Evolutionary conservation across 2,888 invertebrate genomes (phyloP), one percentile per base, ranked within the genome.

Genomic region (Escarpia spicata): DNA sequence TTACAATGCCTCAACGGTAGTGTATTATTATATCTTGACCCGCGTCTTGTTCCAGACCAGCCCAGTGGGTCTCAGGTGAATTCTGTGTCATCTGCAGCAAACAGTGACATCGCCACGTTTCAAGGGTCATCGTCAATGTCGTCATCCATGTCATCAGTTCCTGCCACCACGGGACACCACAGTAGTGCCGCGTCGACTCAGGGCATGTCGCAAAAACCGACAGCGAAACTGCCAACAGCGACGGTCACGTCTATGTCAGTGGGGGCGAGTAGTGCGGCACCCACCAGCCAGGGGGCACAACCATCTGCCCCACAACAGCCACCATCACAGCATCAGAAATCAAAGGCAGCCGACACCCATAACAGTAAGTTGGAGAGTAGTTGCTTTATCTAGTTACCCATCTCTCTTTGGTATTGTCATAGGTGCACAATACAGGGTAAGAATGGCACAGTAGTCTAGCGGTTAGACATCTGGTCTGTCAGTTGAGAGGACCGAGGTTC

Each of bases 31-130:
- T 52, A 9, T 52, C 2, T 26, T 75, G 6, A 75, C 75, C 75
- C 26, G 75, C 26, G 75, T 75, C n/a, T 75, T 26, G 75, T 75
- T 75, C 75, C 75, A 75, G 75, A 26, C 75, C 75, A 8, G 19
- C 75, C 75, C 75, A 75, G 75, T 26, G 75, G 19, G 75, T 75
- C 75, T 75, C 75, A 26, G 75, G n/a, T 26, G 75, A 75, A 75
- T 75, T 75, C 75, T 26, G 75, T 75, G 75, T 75, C 75, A 75
- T 75, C 75, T 75, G 75, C 75, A 75, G 75, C 75, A n/a, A 75
- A 26, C 75, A 75, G 75, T 75, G 75, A 75, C 75, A 75, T n/a
- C 2, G 75, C 75, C 75, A 75, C 75, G 75, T 26, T 75, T 75
- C 75, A 75, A 26, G 75, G 75, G 75, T 75, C n/a, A 75, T 75